Conservation (phyloP, 2,888 invertebrate genomes). For the Limnephilus rhombicus region DNA sequence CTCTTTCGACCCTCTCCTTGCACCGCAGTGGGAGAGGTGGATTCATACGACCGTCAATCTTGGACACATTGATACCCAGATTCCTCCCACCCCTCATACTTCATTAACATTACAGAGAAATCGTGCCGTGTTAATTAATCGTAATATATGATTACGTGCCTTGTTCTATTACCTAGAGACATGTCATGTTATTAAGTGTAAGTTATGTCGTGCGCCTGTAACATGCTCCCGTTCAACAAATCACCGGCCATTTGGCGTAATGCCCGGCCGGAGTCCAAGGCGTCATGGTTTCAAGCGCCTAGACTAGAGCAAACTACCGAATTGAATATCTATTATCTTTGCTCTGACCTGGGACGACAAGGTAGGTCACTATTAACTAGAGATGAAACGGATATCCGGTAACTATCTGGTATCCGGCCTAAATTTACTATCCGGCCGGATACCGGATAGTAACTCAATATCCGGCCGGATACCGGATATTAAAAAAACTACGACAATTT, state of each 20-base stretch:
- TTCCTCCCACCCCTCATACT: too few species aligned
- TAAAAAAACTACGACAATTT: too few species aligned
- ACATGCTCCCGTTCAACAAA: constrained; percentile 8
- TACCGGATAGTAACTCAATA: too few species aligned
- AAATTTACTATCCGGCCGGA: too few species aligned
- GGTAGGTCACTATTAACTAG: too few species aligned
- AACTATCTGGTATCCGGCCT: too few species aligned
- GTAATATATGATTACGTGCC: neutral
- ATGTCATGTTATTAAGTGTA: neutral
- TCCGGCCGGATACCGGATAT: too few species aligned
- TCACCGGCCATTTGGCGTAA: constrained; percentile 22
- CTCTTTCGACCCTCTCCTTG: too few species aligned
- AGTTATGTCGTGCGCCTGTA: constrained; percentile 3
- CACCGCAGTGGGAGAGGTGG: too few species aligned
- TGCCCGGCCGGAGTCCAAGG: neutral
- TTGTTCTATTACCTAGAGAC: neutral
- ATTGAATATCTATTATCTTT: neutral
- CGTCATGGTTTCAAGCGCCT: neutral
- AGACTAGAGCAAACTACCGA: neutral
- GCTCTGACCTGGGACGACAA: neutral
- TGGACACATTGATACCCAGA: too few species aligned
- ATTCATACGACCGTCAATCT: too few species aligned
- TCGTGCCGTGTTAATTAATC: neutral
- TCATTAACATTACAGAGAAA: neutral
- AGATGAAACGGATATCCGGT: too few species aligned